Evolutionary conservation across 2,888 invertebrate species (phyloP).

Genomic region (Orthosia incerta): DNA sequence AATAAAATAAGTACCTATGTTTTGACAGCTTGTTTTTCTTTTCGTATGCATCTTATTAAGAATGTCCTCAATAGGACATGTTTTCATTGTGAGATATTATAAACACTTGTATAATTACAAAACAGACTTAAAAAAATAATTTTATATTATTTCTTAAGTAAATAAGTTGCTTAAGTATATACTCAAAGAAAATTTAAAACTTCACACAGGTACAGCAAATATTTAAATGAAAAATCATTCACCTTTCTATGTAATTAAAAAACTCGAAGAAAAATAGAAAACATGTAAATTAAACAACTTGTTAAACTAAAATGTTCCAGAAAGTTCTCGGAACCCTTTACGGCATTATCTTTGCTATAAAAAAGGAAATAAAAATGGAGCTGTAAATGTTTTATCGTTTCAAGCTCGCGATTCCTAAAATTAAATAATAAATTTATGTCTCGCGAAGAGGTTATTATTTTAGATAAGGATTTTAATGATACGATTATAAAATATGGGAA

Average conservation of each 20-base stretch:
- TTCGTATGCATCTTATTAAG: too few species aligned
- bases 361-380: conserved; percentile 61
- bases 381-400: conserved; percentile 63
- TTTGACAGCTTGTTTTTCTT: too few species aligned
- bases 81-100: not conserved
- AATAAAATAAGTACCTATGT: not conserved
- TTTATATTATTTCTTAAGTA: not conserved
- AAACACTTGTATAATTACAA: too few species aligned
- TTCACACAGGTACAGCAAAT: too few species aligned
- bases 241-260: not conserved
- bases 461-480: conserved; percentile 32
- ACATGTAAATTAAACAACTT: conserved; percentile 46
- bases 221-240: not conserved
- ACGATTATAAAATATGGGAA: not conserved
- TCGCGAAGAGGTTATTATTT: conserved; percentile 40
- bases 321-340: conserved; percentile 56
- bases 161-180: not conserved
- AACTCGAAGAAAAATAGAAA: conserved; percentile 2
- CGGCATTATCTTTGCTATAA: conserved; percentile 62
- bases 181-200: too few species aligned
- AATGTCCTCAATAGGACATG: not conserved
- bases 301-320: conserved; percentile 43
- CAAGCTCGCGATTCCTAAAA: conserved; percentile 58
- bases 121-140: not conserved
- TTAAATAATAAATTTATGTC: conserved; percentile 66